Evolutionary conservation across 2,113 vertebrate genomes (phyloP).

Genomic region (Oryzias javanicus): DNA sequence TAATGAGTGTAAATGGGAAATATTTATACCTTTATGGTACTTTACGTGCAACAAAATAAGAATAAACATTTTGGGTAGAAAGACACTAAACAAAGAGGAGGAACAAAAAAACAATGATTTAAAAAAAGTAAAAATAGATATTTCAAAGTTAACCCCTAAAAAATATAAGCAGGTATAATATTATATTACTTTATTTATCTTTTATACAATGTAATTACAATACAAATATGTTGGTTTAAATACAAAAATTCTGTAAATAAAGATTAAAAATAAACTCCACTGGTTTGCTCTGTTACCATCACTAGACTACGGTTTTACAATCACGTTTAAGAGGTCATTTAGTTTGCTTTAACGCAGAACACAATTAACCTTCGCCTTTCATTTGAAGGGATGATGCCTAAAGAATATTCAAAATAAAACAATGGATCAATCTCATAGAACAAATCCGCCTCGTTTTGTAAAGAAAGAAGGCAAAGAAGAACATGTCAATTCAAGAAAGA

Average conservation of each 20-base stretch:
- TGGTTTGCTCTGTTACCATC: constrained; percentile 77
- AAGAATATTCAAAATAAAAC: constrained; percentile 35
- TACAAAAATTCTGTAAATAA: constrained; percentile 86
- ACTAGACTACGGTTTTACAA: constrained; percentile 83
- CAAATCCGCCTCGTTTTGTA: constrained; percentile 2
- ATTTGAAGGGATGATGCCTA: constrained; percentile 46
- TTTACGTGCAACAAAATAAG: background rate
- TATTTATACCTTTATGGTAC: no score
- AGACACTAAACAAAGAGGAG: background rate
- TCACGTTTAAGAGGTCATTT: constrained; percentile 83
- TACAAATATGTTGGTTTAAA: constrained; percentile 87
- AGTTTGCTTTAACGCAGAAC: constrained; percentile 72
- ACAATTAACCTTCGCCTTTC: constrained; percentile 69
- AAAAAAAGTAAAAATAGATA: background rate
- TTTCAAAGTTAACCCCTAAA: background rate
- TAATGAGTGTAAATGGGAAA: no score
- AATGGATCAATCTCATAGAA: constrained; percentile 34
- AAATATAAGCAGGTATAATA: constrained; percentile 60
- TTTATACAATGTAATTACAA: constrained; percentile 87
- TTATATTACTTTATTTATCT: constrained; percentile 87
- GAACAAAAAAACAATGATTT: background rate
- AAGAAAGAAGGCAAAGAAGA: constrained; percentile 15
- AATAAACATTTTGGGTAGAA: background rate
- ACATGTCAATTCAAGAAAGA: background rate
- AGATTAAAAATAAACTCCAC: constrained; percentile 85